These are phyloP conservation scores for Anthoscopus minutus DNA, from an alignment of 2,113 vertebrate genomes.

Conservation along the genomic window DNA sequence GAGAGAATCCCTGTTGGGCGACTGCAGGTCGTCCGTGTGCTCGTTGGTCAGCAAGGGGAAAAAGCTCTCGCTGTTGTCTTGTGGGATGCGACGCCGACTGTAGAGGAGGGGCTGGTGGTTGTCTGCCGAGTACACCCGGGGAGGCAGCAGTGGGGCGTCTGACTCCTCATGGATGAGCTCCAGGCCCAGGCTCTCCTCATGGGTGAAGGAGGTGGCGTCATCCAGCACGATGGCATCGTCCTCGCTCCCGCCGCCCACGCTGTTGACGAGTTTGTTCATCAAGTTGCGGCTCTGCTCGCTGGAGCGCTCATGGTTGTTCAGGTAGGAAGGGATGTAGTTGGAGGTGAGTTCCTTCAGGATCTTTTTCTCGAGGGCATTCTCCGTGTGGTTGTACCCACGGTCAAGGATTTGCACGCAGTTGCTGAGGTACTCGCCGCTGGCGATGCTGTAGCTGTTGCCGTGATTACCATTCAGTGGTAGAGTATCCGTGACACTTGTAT, in stretches of 20 bases:
- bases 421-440: constrained; percentile 94
- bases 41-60: constrained; percentile 92
- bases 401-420: constrained; percentile 99
- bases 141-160: constrained; percentile 84
- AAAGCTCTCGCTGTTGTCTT: constrained; percentile 96
- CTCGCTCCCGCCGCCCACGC: constrained; percentile 83
- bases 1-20: constrained; percentile 90
- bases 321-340: constrained; percentile 96
- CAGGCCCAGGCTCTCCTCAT: constrained; percentile 89
- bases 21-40: constrained; percentile 86
- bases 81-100: constrained; percentile 82
- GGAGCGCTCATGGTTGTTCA: constrained; percentile 92
- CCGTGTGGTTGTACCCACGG: constrained; percentile 90
- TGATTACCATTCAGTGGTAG: constrained; percentile 99
- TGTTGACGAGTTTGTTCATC: constrained; percentile 95
- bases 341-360: constrained; percentile 98
- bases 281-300: constrained; percentile 90
- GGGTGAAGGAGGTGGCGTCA: constrained; percentile 83
- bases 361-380: constrained; percentile 97
- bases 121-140: constrained; percentile 78
- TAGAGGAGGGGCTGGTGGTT: constrained; percentile 84
- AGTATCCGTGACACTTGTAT: constrained; percentile 99
- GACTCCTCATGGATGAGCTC: constrained; percentile 94
- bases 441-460: constrained; percentile 97
- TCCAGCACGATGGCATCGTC: constrained; percentile 86